Percentiles rank a stretch among this genome's conserved stretches.
Evolutionary conservation across 2,888 invertebrate genomes (phyloP).

Genomic region (Harpalus rufipes): DNA sequence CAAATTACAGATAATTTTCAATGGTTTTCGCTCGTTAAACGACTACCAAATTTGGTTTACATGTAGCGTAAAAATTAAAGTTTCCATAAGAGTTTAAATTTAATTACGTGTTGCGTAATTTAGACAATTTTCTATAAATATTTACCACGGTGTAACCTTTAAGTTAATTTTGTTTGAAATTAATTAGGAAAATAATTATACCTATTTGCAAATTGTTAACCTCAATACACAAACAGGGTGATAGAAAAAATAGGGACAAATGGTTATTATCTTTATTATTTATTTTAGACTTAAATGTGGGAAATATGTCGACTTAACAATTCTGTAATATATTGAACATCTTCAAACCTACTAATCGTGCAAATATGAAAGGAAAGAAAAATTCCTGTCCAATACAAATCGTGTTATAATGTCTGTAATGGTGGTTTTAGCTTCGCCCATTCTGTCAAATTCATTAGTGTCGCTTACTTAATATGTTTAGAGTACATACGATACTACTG

Average conservation of each 20-base stretch:
- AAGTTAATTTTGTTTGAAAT: not conserved
- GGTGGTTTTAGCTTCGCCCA: no score
- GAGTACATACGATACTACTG: no score
- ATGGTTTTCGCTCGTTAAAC: conserved; percentile 30
- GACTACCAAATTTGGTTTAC: conserved; percentile 13
- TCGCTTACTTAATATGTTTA: no score
- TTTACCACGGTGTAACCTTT: not conserved
- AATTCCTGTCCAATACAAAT: no score
- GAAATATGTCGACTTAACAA: no score
- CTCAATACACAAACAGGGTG: not conserved
- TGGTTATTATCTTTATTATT: no score
- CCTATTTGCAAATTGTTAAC: not conserved
- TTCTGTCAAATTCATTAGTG: no score
- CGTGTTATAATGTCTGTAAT: no score
- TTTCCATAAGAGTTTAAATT: conserved; percentile 14
- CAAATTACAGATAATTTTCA: conserved; percentile 31
- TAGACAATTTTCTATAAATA: conserved; percentile 7
- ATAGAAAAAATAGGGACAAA: not conserved
- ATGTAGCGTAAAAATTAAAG: conserved; percentile 1
- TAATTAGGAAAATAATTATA: not conserved
- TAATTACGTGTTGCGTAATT: not conserved
- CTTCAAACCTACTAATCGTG: no score
- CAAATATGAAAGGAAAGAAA: no score
- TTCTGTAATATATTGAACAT: no score
- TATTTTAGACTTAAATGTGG: no score